Base-by-base conservation (phyloP, 2,113 vertebrate species). In the Phoenicopterus ruber region DNA sequence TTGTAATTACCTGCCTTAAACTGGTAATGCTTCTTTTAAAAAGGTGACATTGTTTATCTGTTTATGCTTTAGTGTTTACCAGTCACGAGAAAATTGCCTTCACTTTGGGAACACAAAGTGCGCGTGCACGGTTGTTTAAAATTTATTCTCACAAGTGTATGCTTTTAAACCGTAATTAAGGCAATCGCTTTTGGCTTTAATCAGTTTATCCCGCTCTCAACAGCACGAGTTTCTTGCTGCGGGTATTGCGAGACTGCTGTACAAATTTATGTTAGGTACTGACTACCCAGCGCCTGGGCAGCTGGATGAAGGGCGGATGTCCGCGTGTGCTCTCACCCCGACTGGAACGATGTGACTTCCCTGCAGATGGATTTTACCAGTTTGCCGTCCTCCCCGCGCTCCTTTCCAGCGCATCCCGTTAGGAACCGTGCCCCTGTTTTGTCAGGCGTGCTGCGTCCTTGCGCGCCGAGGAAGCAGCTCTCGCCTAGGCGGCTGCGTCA, bases 381-480 rank as follows among this genome's bases (percentile, higher is more conserved):
- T 71, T 49, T 76, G 34, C 10, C 0, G 0, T n/a, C 57, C 34
- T 67, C 36, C n/a, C 28, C 44, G 50, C 47, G 58, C 26, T 42
- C 9, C 10, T 52, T 42, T 34, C 36, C 36, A 34, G 82, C 32
- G 29, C 5, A 2, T 34, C 36, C 32, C 14, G 3, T 17, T 22
- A 20, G 34, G 62, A 58, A 7, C 38, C 2, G 2, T 40, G 59
- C 24, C 15, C 8, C 47, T 66, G 17, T 36, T 81, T 40, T 31
- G 55, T 42, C 1, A 3, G 28, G 24, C 14, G 1, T 3, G 4
- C 38, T 9, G 1, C 10, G 6, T 58, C 44, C 7, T 24, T 58
- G 2, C 1, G 7, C 1, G 0, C 44, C 29, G 18, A 62, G 46
- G 49, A 54, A 65, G 24, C 16, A 25, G 47, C 76, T 40, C 25